Percentiles rank a stretch among this genome's conserved stretches.
phyloP scores from a whole-genome alignment of 2,888 invertebrate species.

The Ecliptopera silaceata region DNA sequence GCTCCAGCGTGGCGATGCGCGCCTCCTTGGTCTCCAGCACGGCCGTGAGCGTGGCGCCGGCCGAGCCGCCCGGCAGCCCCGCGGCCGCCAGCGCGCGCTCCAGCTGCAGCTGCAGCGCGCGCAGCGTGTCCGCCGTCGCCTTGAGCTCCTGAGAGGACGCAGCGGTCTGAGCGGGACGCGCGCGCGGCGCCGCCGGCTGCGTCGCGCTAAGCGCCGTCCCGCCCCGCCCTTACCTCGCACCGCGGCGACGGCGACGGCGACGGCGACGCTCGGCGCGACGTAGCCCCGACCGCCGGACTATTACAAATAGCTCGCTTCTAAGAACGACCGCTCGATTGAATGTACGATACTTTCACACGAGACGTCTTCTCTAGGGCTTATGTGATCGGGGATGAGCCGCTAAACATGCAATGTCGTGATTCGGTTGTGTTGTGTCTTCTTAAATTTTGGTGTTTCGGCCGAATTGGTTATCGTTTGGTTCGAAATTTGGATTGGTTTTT shows the following conservation, averaged over 20 bases:
- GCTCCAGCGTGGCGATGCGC: constrained; percentile 93
- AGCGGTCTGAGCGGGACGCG: constrained; percentile 44
- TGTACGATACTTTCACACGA: constrained; percentile 69
- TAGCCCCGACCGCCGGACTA: constrained; percentile 70
- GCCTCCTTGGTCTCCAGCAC: constrained; percentile 94
- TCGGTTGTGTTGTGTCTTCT: constrained; percentile 69
- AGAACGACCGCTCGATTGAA: constrained; percentile 68
- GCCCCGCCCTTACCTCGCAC: constrained; percentile 41
- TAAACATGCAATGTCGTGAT: constrained; percentile 82
- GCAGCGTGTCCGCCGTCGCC: constrained; percentile 92
- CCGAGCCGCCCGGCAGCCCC: constrained; percentile 81
- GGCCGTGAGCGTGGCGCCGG: constrained; percentile 88
- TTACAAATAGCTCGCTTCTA: constrained; percentile 64
- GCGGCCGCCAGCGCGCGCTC: constrained; percentile 87
- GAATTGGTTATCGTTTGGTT: constrained; percentile 55
- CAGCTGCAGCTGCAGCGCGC: constrained; percentile 90
- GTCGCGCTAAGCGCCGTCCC: constrained; percentile 33
- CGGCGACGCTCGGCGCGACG: constrained; percentile 50
- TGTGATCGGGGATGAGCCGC: constrained; percentile 79
- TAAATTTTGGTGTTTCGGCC: constrained; percentile 62
- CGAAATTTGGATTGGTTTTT: constrained; percentile 35
- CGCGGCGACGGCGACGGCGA: constrained; percentile 21
- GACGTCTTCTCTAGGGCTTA: constrained; percentile 76
- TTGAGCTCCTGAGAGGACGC: constrained; percentile 86
- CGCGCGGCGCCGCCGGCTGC: constrained; percentile 58